Percentiles rank a stretch among this genome's conserved stretches.
Conservation (phyloP, 1,140 invertebrate genomes). For the Dinoponera quadriceps region DNA sequence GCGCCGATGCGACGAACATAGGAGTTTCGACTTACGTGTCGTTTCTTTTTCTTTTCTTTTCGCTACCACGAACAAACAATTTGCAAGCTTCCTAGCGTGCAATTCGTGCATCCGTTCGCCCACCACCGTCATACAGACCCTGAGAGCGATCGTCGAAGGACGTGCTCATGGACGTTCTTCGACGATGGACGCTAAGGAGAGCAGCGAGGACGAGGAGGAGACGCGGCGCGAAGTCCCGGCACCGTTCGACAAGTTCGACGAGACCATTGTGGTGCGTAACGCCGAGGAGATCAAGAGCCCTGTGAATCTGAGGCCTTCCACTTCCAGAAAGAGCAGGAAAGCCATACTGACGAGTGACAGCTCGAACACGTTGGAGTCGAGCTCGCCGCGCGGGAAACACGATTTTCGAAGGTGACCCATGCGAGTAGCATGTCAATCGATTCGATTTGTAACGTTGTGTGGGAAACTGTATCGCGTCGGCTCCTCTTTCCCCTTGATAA, state of each 20-base stretch:
- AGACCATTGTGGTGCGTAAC: constrained; percentile 80
- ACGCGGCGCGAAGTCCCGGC: constrained; percentile 68
- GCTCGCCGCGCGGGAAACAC: constrained; percentile 69
- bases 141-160: constrained; percentile 42
- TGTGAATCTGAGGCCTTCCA: constrained; percentile 66
- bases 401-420: constrained; percentile 71
- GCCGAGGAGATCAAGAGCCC: constrained; percentile 82
- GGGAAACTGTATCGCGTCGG: no score
- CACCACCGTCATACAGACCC: constrained; percentile 23
- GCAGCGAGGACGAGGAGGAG: constrained; percentile 79
- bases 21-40: background rate
- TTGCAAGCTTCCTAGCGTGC: background rate
- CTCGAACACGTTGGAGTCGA: constrained; percentile 69
- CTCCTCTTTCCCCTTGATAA: no score
- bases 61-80: constrained; percentile 2
- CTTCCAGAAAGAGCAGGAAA: constrained; percentile 66
- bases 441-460: background rate
- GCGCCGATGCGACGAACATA: background rate
- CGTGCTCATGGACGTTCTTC: constrained; percentile 14
- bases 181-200: constrained; percentile 75
- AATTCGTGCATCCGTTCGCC: background rate
- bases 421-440: background rate
- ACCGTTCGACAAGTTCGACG: constrained; percentile 82
- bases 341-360: constrained; percentile 67
- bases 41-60: background rate